These are phyloP conservation scores for Hycleus phaleratus DNA, from an alignment of 1,140 invertebrate genomes.

Conservation along the genomic window DNA sequence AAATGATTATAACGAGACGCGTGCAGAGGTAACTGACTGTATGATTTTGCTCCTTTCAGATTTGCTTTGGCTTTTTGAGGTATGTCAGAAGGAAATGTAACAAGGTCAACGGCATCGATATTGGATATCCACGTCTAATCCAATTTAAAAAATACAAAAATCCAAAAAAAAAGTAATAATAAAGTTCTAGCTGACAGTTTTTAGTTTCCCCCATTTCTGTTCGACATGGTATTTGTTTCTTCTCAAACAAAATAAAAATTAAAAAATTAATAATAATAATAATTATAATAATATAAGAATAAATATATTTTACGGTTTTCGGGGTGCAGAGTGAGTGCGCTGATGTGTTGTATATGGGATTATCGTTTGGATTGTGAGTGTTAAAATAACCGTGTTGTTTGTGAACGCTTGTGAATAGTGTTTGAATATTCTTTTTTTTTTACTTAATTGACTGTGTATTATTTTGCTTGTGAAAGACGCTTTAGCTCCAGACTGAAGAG, in stretches of 20 bases:
- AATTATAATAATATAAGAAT: too few relatives aligned
- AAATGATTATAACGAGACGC: not conserved
- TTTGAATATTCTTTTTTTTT: slow-evolving; percentile 8
- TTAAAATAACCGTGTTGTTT: not conserved
- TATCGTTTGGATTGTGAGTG: slow-evolving; percentile 22
- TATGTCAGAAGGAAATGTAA: slow-evolving; percentile 22
- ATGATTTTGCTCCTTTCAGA: slow-evolving; percentile 23
- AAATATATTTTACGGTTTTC: slow-evolving; percentile 19
- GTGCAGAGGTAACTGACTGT: slow-evolving; percentile 3
- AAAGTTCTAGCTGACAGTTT: slow-evolving; percentile 13
- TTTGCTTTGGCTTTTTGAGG: slow-evolving; percentile 28
- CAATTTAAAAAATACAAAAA: too few relatives aligned
- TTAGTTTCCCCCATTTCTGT: slow-evolving; percentile 9
- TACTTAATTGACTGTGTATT: too few relatives aligned
- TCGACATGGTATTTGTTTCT: slow-evolving; percentile 27
- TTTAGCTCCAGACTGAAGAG: slow-evolving; percentile 29
- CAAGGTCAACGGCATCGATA: slow-evolving; percentile 33
- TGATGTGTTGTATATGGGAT: slow-evolving; percentile 20
- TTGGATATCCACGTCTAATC: slow-evolving; percentile 17
- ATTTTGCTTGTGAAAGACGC: slow-evolving; percentile 20
- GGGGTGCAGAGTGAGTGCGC: slow-evolving; percentile 23
- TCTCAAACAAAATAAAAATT: not conserved
- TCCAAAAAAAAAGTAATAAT: slow-evolving; percentile 25
- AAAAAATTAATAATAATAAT: too few relatives aligned
- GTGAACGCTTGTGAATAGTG: slow-evolving; percentile 27